Conservation (phyloP, 2,797 vertebrate genomes). For the Poeciliopsis turneri region DNA sequence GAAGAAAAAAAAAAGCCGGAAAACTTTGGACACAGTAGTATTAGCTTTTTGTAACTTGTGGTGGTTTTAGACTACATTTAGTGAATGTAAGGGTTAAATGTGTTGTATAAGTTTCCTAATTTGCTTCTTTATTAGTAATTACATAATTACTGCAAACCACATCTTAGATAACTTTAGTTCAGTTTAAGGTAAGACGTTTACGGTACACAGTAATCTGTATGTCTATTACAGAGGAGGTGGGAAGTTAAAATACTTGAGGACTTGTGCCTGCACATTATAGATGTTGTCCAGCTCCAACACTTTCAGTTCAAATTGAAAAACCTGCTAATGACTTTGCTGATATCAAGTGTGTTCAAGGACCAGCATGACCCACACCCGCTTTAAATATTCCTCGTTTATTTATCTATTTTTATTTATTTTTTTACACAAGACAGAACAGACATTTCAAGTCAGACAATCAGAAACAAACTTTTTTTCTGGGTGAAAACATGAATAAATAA, state of each 20-base stretch:
- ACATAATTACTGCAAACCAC: neutral
- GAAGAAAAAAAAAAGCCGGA: neutral
- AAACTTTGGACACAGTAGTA: neutral
- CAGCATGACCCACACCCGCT: neutral
- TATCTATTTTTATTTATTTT: neutral
- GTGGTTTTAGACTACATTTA: neutral
- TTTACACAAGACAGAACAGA: conserved; percentile 30
- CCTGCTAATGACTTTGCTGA: neutral
- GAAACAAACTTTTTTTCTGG: conserved; percentile 56
- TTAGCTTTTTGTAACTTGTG: neutral
- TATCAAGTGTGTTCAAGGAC: neutral
- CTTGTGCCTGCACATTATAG: neutral
- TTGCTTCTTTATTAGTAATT: neutral
- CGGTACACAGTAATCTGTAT: neutral
- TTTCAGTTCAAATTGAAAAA: neutral
- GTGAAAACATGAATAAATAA: conserved; percentile 66
- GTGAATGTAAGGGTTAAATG: neutral
- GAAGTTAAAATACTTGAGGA: neutral
- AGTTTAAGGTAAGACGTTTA: neutral
- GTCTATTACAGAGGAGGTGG: neutral
- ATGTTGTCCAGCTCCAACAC: neutral
- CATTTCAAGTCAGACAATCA: conserved; percentile 63
- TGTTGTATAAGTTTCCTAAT: neutral
- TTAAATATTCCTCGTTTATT: neutral
- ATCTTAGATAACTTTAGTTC: neutral